Conservation (phyloP, 2,888 invertebrate species). For the Creontiades dilutus region DNA sequence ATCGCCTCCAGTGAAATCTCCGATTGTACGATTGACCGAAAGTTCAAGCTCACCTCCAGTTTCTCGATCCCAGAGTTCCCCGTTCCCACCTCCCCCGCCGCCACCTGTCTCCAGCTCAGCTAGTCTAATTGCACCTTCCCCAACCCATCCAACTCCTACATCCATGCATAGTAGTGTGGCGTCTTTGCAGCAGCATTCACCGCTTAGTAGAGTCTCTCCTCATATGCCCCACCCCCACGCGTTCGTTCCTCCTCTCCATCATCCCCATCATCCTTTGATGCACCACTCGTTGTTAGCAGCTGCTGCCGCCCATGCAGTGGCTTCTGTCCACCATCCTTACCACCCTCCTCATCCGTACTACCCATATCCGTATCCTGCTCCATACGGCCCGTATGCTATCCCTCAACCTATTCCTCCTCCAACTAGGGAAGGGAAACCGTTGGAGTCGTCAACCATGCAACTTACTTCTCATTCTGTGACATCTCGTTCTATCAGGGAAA, state of each 20-base stretch:
- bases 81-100: constrained; percentile 75
- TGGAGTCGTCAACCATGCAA: constrained; percentile 84
- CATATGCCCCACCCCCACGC: constrained; percentile 77
- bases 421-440: constrained; percentile 74
- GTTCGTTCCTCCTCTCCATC: constrained; percentile 81
- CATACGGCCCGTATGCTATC: constrained; percentile 79
- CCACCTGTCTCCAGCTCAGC: constrained; percentile 78
- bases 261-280: constrained; percentile 85
- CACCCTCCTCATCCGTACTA: constrained; percentile 81
- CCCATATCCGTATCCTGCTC: constrained; percentile 81
- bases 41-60: constrained; percentile 69
- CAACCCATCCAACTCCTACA: constrained; percentile 78
- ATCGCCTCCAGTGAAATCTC: constrained; percentile 78
- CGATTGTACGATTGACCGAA: constrained; percentile 77
- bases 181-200: constrained; percentile 86
- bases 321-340: constrained; percentile 86
- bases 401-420: constrained; percentile 79
- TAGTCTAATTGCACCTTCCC: constrained; percentile 76
- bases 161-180: constrained; percentile 85
- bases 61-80: constrained; percentile 74
- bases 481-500: constrained; percentile 83
- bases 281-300: constrained; percentile 84
- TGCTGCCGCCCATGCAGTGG: constrained; percentile 81
- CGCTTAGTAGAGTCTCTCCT: constrained; percentile 78
- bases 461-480: constrained; percentile 86